These are phyloP conservation scores for Graphium colonna DNA, from an alignment of 2,888 invertebrate genomes.

Conservation along the genomic window DNA sequence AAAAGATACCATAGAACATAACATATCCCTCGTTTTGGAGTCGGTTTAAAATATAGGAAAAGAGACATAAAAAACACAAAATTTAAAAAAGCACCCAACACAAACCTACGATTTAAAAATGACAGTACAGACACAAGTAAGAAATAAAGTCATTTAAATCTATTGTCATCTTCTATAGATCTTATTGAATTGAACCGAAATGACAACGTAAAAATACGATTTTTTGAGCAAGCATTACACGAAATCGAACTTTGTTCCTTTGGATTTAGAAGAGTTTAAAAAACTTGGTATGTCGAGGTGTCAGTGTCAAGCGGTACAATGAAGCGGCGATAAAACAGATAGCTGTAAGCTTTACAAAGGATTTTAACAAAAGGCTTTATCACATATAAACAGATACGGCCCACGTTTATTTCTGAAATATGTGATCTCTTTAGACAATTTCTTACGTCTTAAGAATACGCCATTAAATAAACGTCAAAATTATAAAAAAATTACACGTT, in stretches of 20 bases:
- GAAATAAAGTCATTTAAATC: slow-evolving; percentile 73
- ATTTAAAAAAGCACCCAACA: slow-evolving; percentile 63
- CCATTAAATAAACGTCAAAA: too few species aligned
- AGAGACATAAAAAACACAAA: slow-evolving; percentile 47
- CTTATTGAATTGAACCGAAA: slow-evolving; percentile 42
- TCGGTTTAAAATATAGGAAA: too few species aligned
- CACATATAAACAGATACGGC: slow-evolving; percentile 48
- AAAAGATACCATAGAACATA: too few species aligned
- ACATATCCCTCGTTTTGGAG: too few species aligned
- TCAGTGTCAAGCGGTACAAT: slow-evolving; percentile 46
- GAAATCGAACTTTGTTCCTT: slow-evolving; percentile 34
- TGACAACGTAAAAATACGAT: slow-evolving; percentile 35
- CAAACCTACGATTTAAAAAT: slow-evolving; percentile 47
- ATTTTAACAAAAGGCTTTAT: slow-evolving; percentile 65
- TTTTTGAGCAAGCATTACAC: slow-evolving; percentile 23
- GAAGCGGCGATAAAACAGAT: slow-evolving; percentile 69
- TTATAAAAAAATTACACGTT: too few species aligned
- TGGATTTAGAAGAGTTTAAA: slow-evolving; percentile 27
- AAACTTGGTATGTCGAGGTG: slow-evolving; percentile 21
- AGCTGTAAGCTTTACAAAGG: slow-evolving; percentile 60
- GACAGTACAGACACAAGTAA: slow-evolving; percentile 60
- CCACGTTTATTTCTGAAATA: slow-evolving; percentile 32
- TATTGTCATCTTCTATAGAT: slow-evolving; percentile 64
- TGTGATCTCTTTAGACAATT: slow-evolving; percentile 1
- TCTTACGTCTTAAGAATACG: too few species aligned